Conservation (phyloP, 2,113 vertebrate species). For the Prietella phreatophila region DNA sequence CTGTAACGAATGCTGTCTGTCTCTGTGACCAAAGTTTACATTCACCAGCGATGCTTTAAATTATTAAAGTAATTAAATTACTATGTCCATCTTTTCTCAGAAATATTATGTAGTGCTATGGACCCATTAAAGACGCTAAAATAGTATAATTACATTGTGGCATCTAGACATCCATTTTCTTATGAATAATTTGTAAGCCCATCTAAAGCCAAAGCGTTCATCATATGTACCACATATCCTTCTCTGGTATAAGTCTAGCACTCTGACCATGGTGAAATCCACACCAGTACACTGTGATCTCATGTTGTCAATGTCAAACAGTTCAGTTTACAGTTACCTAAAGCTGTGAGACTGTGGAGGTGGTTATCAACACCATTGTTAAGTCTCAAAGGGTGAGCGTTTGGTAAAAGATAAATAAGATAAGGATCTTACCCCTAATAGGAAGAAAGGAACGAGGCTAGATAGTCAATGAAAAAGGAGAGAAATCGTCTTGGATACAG, state of each 20-base stretch:
- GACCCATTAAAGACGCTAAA: not conserved
- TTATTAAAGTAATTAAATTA: slow-evolving; percentile 29
- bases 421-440: slow-evolving; percentile 6
- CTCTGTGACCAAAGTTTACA: slow-evolving; percentile 46
- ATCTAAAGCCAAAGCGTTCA: not conserved
- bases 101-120: not conserved
- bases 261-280: slow-evolving; percentile 10
- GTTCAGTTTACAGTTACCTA: slow-evolving; percentile 39
- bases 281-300: slow-evolving; percentile 27
- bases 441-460: not conserved
- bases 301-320: slow-evolving; percentile 40
- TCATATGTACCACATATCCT: not conserved
- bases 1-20: slow-evolving; percentile 50
- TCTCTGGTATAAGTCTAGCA: slow-evolving; percentile 1
- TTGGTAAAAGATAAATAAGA: slow-evolving; percentile 24
- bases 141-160: slow-evolving; percentile 5
- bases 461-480: not conserved
- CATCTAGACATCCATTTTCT: not conserved
- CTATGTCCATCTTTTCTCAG: slow-evolving; percentile 7
- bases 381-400: not conserved
- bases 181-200: not conserved
- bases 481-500: slow-evolving; percentile 20
- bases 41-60: slow-evolving; percentile 57
- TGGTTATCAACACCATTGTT: slow-evolving; percentile 26
- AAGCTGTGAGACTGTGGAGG: not conserved